Evolutionary conservation across 1,140 invertebrate genomes (phyloP).

Genomic region (Coptotermes formosanus): DNA sequence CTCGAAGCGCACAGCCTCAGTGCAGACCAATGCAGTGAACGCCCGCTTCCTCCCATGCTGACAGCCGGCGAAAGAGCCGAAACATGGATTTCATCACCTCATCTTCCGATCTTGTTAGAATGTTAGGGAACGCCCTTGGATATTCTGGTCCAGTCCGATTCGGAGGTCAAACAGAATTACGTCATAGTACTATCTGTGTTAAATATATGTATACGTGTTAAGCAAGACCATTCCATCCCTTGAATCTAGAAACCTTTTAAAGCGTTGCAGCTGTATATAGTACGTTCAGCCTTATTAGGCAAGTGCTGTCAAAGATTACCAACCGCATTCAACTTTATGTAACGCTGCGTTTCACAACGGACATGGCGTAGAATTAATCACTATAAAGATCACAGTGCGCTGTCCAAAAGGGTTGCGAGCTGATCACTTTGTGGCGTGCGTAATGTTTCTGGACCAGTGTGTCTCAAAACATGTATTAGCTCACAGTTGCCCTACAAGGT

Average conservation of each 20-base stretch:
- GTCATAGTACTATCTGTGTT: neutral
- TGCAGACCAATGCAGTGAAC: neutral
- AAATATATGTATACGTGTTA: neutral
- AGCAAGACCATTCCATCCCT: neutral
- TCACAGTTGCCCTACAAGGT: too few species aligned
- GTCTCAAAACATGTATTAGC: neutral
- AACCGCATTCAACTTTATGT: neutral
- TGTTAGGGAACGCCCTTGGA: conserved; percentile 13
- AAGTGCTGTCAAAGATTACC: neutral
- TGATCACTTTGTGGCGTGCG: neutral
- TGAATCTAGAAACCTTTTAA: neutral
- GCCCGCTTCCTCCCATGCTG: neutral
- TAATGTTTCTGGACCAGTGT: neutral
- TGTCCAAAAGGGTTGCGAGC: neutral
- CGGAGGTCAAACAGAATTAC: neutral
- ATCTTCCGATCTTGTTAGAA: conserved; percentile 11
- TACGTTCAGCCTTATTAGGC: neutral
- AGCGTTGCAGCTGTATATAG: neutral
- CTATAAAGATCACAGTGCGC: neutral
- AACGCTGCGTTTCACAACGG: neutral
- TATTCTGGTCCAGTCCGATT: neutral
- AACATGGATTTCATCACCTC: neutral
- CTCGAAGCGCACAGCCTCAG: neutral
- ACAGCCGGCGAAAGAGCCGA: neutral
- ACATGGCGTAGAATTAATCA: neutral